Evolutionary conservation across 2,888 invertebrate species (phyloP).

Genomic region (Neuroscelio doddi): DNA sequence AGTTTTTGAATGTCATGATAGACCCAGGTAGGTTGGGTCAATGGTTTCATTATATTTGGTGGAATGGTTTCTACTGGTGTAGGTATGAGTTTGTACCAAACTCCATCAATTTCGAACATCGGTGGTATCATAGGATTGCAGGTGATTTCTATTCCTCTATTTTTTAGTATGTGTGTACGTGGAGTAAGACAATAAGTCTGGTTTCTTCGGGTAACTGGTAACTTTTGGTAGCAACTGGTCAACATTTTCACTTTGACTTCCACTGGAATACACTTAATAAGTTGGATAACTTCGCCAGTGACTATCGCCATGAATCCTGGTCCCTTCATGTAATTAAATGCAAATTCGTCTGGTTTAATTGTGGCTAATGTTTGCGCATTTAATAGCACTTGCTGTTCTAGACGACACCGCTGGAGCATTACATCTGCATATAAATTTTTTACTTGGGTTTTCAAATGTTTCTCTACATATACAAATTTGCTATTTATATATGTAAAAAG

Average conservation of each 20-base stretch:
- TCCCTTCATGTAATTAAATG: no score
- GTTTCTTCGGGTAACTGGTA: slow-evolving; percentile 7
- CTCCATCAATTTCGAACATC: slow-evolving; percentile 31
- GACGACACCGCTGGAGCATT: no score
- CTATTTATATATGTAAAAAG: no score
- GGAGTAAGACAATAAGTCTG: slow-evolving; percentile 47
- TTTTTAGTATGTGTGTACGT: slow-evolving; percentile 41
- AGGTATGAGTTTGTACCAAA: slow-evolving; percentile 27
- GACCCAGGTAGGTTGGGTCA: neutral
- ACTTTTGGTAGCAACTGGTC: slow-evolving; percentile 40
- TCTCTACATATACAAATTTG: slow-evolving; percentile 54
- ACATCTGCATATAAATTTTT: slow-evolving; percentile 39
- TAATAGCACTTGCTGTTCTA: slow-evolving; percentile 51
- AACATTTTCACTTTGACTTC: slow-evolving; percentile 37
- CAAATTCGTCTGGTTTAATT: slow-evolving; percentile 49
- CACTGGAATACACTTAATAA: slow-evolving; percentile 52
- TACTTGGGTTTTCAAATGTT: slow-evolving; percentile 47
- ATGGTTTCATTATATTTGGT: slow-evolving; percentile 15
- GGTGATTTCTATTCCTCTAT: slow-evolving; percentile 24
- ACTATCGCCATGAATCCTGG: slow-evolving; percentile 50
- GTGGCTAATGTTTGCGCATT: slow-evolving; percentile 50
- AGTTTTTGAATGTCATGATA: slow-evolving; percentile 13
- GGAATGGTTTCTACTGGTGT: neutral
- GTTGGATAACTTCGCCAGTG: slow-evolving; percentile 54
- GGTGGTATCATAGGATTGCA: slow-evolving; percentile 45